phyloP scores from a whole-genome alignment of 2,888 invertebrate species.

The Torymus aiolomorphi region DNA sequence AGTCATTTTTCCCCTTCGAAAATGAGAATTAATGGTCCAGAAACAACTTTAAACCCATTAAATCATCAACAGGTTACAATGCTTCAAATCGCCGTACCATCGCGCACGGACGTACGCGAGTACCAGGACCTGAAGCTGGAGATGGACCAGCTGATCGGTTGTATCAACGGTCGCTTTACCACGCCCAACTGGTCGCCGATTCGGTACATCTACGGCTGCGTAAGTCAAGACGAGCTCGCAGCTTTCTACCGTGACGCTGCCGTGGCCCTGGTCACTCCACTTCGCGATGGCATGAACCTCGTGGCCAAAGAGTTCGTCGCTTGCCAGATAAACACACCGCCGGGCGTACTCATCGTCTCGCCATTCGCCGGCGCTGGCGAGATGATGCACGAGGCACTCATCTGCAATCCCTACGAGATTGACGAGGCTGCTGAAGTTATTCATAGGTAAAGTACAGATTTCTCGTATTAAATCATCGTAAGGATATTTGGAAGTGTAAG shows the following conservation, averaged over 20 bases:
- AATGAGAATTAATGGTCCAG: too few relatives aligned
- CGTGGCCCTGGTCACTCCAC: slow-evolving; percentile 90
- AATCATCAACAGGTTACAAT: slow-evolving; percentile 77
- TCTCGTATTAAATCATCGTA: neutral
- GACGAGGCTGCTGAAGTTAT: slow-evolving; percentile 92
- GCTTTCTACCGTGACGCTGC: slow-evolving; percentile 91
- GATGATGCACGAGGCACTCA: slow-evolving; percentile 94
- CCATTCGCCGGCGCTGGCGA: slow-evolving; percentile 95
- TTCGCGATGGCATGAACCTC: slow-evolving; percentile 93
- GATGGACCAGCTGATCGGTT: slow-evolving; percentile 91
- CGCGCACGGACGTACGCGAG: slow-evolving; percentile 92
- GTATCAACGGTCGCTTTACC: slow-evolving; percentile 92
- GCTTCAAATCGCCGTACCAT: slow-evolving; percentile 91
- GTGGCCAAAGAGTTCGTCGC: slow-evolving; percentile 96
- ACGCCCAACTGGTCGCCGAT: slow-evolving; percentile 96
- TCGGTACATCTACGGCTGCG: slow-evolving; percentile 91
- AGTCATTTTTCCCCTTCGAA: too few relatives aligned
- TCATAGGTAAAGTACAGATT: slow-evolving; percentile 79
- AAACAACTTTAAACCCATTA: too few relatives aligned
- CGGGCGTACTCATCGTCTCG: slow-evolving; percentile 91
- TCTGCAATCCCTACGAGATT: slow-evolving; percentile 93
- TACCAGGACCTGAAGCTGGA: slow-evolving; percentile 93
- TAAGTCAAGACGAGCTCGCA: slow-evolving; percentile 90
- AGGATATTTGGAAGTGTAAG: too few relatives aligned
- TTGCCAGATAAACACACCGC: slow-evolving; percentile 90